Evolutionary conservation across 2,888 invertebrate species (phyloP).

Genomic region (Apamea crenata): DNA sequence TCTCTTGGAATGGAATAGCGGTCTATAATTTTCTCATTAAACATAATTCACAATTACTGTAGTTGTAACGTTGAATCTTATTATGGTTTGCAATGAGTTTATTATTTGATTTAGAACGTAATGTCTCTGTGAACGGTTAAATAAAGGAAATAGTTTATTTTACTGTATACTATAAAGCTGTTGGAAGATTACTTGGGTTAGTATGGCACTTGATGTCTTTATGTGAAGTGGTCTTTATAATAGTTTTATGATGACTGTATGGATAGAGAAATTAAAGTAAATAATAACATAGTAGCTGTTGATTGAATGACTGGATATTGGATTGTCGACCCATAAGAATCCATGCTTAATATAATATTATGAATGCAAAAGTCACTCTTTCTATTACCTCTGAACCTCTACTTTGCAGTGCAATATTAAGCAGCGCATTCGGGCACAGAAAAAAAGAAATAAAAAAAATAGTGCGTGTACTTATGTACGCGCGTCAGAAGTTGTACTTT

Average conservation of each 20-base stretch:
- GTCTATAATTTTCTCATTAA: slow-evolving; percentile 48
- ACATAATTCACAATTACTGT: slow-evolving; percentile 24
- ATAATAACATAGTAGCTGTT: not conserved
- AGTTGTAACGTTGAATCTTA: slow-evolving; percentile 27
- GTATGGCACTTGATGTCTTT: slow-evolving; percentile 14
- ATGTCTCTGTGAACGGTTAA: slow-evolving; percentile 22
- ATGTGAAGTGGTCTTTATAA: slow-evolving; percentile 19
- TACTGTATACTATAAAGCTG: slow-evolving; percentile 23
- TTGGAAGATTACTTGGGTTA: slow-evolving; percentile 35
- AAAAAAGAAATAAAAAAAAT: not conserved
- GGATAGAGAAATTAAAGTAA: slow-evolving; percentile 32
- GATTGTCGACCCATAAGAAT: not conserved
- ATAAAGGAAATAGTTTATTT: slow-evolving; percentile 43
- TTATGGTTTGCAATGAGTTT: slow-evolving; percentile 42
- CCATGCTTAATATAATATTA: too few relatives aligned
- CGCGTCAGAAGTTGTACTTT: too few relatives aligned
- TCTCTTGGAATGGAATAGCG: slow-evolving; percentile 18
- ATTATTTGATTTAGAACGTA: slow-evolving; percentile 51
- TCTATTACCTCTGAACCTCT: too few relatives aligned
- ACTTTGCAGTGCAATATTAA: not conserved
- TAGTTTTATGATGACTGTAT: slow-evolving; percentile 19
- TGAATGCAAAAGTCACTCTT: too few relatives aligned
- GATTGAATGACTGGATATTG: not conserved
- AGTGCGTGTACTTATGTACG: too few relatives aligned
- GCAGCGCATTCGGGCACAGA: not conserved